Conservation (phyloP, 2,797 vertebrate genomes). For the Phalanger gymnotis region DNA sequence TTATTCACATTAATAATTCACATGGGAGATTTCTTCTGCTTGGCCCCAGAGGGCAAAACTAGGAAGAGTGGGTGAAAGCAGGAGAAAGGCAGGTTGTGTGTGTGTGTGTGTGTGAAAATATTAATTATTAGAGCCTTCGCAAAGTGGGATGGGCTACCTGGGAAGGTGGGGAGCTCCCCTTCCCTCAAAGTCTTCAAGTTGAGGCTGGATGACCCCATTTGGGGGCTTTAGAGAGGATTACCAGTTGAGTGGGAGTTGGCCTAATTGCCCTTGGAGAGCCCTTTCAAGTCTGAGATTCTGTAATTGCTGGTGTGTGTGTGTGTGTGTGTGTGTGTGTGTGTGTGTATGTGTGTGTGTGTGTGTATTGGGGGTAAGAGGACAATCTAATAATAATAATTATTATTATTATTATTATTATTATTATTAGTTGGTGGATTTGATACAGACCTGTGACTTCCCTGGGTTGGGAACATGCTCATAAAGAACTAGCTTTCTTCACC, state of each 20-base stretch:
- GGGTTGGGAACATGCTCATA: background rate
- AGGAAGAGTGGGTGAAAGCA: background rate
- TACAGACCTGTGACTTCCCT: background rate
- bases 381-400: no score
- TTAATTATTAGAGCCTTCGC: background rate
- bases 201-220: background rate
- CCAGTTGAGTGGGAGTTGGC: background rate
- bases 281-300: background rate
- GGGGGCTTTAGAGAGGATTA: background rate
- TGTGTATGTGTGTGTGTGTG: no score
- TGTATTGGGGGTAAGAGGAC: background rate
- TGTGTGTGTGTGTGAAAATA: no score
- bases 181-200: background rate
- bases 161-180: background rate
- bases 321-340: no score
- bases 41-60: background rate
- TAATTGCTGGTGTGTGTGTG: no score
- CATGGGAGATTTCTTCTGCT: background rate
- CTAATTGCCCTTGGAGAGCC: background rate
- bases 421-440: background rate
- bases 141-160: background rate
- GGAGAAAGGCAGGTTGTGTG: background rate
- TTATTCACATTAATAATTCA: background rate
- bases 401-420: background rate
- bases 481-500: background rate